phyloP scores from a whole-genome alignment of 2,113 vertebrate genomes.

The Suncus etruscus region DNA sequence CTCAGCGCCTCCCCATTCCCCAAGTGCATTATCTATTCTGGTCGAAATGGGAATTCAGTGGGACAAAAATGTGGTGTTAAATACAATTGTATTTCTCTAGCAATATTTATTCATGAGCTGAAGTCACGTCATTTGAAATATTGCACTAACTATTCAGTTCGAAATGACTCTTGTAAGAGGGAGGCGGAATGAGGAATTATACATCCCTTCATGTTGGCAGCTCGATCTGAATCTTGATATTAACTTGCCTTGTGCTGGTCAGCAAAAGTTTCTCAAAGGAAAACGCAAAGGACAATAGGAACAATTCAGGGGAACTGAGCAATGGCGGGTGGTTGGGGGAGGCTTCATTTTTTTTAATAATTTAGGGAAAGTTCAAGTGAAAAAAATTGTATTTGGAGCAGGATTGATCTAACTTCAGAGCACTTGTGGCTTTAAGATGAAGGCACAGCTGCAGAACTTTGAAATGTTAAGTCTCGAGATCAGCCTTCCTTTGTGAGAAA shows the following conservation, averaged over 20 bases:
- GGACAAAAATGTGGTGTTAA: slow-evolving; percentile 56
- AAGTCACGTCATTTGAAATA: slow-evolving; percentile 59
- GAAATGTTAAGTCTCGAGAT: slow-evolving; percentile 27
- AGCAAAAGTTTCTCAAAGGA: slow-evolving; percentile 64
- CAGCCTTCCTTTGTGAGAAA: slow-evolving; percentile 43
- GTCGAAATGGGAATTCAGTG: slow-evolving; percentile 59
- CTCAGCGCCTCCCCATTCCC: slow-evolving; percentile 44
- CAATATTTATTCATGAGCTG: slow-evolving; percentile 61
- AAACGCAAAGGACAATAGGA: slow-evolving; percentile 63
- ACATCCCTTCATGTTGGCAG: slow-evolving; percentile 45
- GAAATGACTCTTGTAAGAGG: slow-evolving; percentile 35
- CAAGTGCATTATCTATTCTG: slow-evolving; percentile 39
- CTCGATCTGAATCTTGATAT: slow-evolving; percentile 59
- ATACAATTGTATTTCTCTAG: slow-evolving; percentile 57
- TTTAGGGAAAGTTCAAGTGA: slow-evolving; percentile 43
- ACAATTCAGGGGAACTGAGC: slow-evolving; percentile 57
- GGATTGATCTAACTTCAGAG: slow-evolving; percentile 5
- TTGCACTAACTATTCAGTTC: slow-evolving; percentile 43
- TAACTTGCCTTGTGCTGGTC: slow-evolving; percentile 53
- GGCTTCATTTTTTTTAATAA: not conserved
- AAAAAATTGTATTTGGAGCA: slow-evolving; percentile 37
- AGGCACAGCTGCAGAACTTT: slow-evolving; percentile 21
- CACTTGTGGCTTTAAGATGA: slow-evolving; percentile 56
- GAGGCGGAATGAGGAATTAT: slow-evolving; percentile 40
- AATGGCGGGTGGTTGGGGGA: not conserved